These are phyloP conservation scores for Trypoxylon attenuatum DNA, from an alignment of 2,888 invertebrate genomes.

Conservation along the genomic window DNA sequence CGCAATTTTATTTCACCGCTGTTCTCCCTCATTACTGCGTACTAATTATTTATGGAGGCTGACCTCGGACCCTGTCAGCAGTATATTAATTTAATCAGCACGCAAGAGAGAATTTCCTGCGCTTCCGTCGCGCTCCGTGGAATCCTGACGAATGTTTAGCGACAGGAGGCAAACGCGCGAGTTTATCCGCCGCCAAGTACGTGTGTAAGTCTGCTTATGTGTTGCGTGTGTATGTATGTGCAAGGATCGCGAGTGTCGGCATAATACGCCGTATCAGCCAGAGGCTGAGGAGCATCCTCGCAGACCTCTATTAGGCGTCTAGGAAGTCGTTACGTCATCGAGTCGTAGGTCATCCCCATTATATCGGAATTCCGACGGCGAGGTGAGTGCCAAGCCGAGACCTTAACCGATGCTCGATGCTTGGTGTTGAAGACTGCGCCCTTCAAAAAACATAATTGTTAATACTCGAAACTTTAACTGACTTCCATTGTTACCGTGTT, in stretches of 20 bases:
- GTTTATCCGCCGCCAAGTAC: slow-evolving; percentile 11
- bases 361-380: slow-evolving; percentile 68
- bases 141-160: slow-evolving; percentile 10
- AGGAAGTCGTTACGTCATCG: slow-evolving; percentile 71
- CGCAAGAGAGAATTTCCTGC: not conserved
- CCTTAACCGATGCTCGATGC: slow-evolving; percentile 50
- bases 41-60: not conserved
- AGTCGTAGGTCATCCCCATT: slow-evolving; percentile 71
- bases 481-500: slow-evolving; percentile 49
- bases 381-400: slow-evolving; percentile 48
- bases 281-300: slow-evolving; percentile 10
- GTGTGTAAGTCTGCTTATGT: too few relatives aligned
- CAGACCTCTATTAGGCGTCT: slow-evolving; percentile 57
- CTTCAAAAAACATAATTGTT: slow-evolving; percentile 66
- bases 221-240: too few relatives aligned
- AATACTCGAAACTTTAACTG: too few relatives aligned
- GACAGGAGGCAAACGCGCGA: slow-evolving; percentile 4
- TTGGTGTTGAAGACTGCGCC: too few relatives aligned
- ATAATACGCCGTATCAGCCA: slow-evolving; percentile 35
- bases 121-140: not conserved
- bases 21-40: not conserved
- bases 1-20: too few relatives aligned
- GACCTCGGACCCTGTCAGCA: not conserved
- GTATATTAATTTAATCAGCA: not conserved
- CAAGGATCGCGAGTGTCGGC: slow-evolving; percentile 42